Conservation (phyloP, 1,140 invertebrate genomes). For the Orius insidiosus region DNA sequence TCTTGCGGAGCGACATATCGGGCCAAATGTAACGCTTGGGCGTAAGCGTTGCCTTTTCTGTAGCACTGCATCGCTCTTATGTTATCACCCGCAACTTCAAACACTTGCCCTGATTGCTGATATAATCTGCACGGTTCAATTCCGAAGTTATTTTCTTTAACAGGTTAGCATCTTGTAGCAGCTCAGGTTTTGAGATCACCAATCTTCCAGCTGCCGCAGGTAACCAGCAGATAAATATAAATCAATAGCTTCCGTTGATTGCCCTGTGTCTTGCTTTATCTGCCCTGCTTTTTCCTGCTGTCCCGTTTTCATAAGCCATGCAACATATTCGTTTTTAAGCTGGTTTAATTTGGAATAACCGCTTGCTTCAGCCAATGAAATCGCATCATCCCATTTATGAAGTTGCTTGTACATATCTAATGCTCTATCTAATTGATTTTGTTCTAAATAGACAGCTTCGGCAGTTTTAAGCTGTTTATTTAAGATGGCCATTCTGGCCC, state of each 20-base stretch:
- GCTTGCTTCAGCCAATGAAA: slow-evolving; percentile 54
- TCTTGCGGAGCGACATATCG: slow-evolving; percentile 56
- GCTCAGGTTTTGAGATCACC: slow-evolving; percentile 32
- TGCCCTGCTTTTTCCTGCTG: slow-evolving; percentile 72
- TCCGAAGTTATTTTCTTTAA: slow-evolving; percentile 48
- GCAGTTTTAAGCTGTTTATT: slow-evolving; percentile 75
- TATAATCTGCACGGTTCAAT: slow-evolving; percentile 51
- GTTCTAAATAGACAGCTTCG: slow-evolving; percentile 60
- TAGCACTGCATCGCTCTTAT: slow-evolving; percentile 74
- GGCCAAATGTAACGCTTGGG: slow-evolving; percentile 76
- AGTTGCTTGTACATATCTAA: slow-evolving; percentile 79
- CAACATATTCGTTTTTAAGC: slow-evolving; percentile 56
- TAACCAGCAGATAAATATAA: slow-evolving; percentile 70
- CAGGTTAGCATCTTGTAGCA: slow-evolving; percentile 43
- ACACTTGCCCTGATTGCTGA: slow-evolving; percentile 83
- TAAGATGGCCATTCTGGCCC: slow-evolving; percentile 72
- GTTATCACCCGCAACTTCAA: slow-evolving; percentile 59
- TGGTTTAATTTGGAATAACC: slow-evolving; percentile 53
- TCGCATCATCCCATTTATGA: slow-evolving; percentile 77
- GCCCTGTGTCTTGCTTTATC: slow-evolving; percentile 58
- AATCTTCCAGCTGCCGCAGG: slow-evolving; percentile 54
- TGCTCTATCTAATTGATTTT: slow-evolving; percentile 61
- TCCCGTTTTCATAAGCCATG: slow-evolving; percentile 58
- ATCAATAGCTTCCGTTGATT: slow-evolving; percentile 55
- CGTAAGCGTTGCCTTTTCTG: slow-evolving; percentile 57